Base-by-base conservation (phyloP, 2,113 vertebrate genomes). In the Percina caprodes region DNA sequence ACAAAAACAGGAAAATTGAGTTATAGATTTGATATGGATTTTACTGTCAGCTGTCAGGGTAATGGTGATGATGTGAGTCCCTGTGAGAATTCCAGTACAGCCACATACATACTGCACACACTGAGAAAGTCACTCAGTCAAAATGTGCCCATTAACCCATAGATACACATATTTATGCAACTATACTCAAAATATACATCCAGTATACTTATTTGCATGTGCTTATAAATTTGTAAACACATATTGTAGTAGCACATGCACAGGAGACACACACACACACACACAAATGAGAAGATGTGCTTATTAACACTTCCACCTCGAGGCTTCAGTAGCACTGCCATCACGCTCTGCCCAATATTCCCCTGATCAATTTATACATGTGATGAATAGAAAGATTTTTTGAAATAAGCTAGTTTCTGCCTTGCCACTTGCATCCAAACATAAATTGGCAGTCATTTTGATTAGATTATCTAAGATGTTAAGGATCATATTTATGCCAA, bases 21-120 rank as follows among this genome's bases (percentile, higher is more conserved):
- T 91, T 89, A 92, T 89, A 88, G 87, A 91, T 92, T 89, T 86
- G 86, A 86, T 90, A 93, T 93, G 77, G 91, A 93, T 94, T 93
- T 88, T 83, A 83, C 89, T 90, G 92, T 93, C 93, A 92, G 88
- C 90, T 93, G 91, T 92, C 92, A 87, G 80, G 79, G 69, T 88
- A 87, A 89, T 82, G 91, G 87, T 92, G 86, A 86, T 88, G 93
- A 89, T 81, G 77, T 58, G 89, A 73, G 71, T 67, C 83, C 90
- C 84, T 15, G 48, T 77, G 90, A 88, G 89, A 79, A 80, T 86
- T 68, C n/a, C 19, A 62, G 51, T 21, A 2, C 11, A 6, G 35
- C 21, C 66, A 54, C 13, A 66, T 18, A 21, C 61, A 51, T 46
- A 4, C 61, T 58, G 59, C 69, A 82, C 54, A 21, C 42, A 7